These are phyloP conservation scores for Ispidina lecontei DNA, from an alignment of 2,797 vertebrate genomes.

Conservation along the genomic window DNA sequence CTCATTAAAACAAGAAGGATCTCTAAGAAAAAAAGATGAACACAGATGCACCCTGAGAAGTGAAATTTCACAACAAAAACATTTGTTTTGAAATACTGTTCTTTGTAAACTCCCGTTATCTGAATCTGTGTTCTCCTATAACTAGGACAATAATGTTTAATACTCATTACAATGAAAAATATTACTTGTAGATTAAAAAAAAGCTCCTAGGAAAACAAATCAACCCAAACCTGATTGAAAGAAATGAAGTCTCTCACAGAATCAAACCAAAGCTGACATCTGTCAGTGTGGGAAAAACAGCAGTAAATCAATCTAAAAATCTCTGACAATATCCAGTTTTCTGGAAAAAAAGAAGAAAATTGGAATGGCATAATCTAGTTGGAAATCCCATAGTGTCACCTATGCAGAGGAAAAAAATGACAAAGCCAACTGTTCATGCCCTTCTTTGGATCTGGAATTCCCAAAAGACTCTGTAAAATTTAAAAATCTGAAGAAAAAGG, in stretches of 20 bases:
- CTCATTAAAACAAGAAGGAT: background rate
- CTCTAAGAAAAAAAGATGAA: slow-evolving; percentile 4
- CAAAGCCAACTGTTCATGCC: slow-evolving; percentile 3
- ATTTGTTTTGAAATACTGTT: slow-evolving; percentile 27
- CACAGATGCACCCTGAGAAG: slow-evolving; percentile 54
- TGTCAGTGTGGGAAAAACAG: background rate
- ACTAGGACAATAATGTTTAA: background rate
- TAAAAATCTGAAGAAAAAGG: slow-evolving; percentile 9
- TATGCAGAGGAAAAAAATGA: background rate
- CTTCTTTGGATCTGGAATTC: slow-evolving; percentile 53
- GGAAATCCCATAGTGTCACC: slow-evolving; percentile 2
- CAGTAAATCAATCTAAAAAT: background rate
- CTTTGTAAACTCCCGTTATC: slow-evolving; percentile 53
- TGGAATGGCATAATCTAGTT: slow-evolving; percentile 25
- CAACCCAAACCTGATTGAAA: background rate
- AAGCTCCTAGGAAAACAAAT: background rate
- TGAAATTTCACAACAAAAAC: slow-evolving; percentile 39
- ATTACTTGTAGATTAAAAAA: slow-evolving; percentile 1
- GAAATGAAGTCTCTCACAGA: slow-evolving; percentile 10
- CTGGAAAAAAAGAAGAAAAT: background rate
- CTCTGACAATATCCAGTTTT: background rate
- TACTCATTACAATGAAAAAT: slow-evolving; percentile 25
- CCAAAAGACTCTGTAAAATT: slow-evolving; percentile 19
- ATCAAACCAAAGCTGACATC: background rate
- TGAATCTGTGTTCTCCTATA: slow-evolving; percentile 13